Evolutionary conservation across 2,113 vertebrate species (phyloP), one percentile per base, ranked within the genome.

Genomic region (Tamias sibiricus): DNA sequence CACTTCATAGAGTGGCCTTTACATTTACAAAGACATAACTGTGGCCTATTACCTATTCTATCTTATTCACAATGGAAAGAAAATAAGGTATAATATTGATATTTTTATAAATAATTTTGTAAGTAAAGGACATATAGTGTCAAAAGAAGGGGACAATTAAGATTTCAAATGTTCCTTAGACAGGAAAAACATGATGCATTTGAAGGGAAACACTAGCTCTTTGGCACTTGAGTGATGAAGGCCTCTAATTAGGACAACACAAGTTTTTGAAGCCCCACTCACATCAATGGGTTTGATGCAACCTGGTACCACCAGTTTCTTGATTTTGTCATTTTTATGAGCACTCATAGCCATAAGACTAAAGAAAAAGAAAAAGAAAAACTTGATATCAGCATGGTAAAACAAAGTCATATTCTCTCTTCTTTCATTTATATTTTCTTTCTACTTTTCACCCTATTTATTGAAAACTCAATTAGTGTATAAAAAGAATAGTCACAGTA

Each of bases 251-350:
- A n/a, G 12, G 52, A 14, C 47, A 77, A 59, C 4, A 32, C 16
- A 59, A 77, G 24, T 35, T 59, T 68, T 9, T 62, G 44, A 86
- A 94, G 57, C 0, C 8, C 24, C 37, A 94, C 5, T 26, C n/a
- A 59, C 1, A 0, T 9, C 19, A 13, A 83, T 40, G 5, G 1
- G 32, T 14, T 44, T 11, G 12, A 24, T 40, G 28, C 19, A 75
- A 26, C 3, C 22, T 54, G 20, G 77, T 4, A 30, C 0, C 1
- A 16, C 5, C 0, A 8, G 2, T 2, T 49, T n/a, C 2, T 14
- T 12, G 59, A 40, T 68, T 64, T 66, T 75, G 42, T 86, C 11
- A 69, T 81, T 88, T 88, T 86, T 77, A 90, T 54, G 14, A 89
- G 32, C 11, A 24, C 37, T 71, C 57, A 59, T 20, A 47, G 42